These are phyloP conservation scores for Campoplex nolae DNA, from an alignment of 2,888 invertebrate species.

Conservation along the genomic window DNA sequence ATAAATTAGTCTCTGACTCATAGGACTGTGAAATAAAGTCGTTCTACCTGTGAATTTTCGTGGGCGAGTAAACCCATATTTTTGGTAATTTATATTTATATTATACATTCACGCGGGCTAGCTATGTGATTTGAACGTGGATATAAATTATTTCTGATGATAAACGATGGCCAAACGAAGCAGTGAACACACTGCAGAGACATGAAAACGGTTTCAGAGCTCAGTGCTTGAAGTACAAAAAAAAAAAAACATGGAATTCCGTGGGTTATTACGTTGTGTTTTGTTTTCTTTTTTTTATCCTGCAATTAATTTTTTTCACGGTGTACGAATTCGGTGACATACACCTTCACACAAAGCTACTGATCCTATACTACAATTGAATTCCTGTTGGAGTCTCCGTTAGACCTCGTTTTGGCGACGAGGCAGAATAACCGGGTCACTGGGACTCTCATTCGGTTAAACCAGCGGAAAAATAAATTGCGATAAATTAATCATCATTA, in stretches of 20 bases:
- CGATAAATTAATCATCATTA: constrained; percentile 60
- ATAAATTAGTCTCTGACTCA: background rate
- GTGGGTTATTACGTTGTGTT: constrained; percentile 16
- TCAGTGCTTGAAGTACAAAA: background rate
- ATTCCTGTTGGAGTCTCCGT: constrained; percentile 33
- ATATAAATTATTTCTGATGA: constrained; percentile 19
- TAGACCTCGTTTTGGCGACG: constrained; percentile 36
- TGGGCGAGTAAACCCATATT: background rate
- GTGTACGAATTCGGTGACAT: constrained; percentile 21
- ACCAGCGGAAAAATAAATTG: constrained; percentile 26
- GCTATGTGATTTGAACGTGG: background rate
- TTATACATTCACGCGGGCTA: background rate
- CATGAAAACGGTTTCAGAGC: constrained; percentile 10
- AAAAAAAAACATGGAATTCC: constrained; percentile 29
- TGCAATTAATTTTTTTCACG: constrained; percentile 57
- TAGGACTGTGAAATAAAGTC: background rate
- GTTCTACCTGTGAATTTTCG: background rate
- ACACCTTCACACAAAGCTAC: background rate
- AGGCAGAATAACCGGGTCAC: constrained; percentile 44
- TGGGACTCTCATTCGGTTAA: constrained; percentile 7
- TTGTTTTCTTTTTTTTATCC: background rate
- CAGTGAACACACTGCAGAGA: background rate
- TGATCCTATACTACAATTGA: background rate
- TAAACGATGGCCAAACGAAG: background rate
- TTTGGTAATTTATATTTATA: constrained; percentile 23